phyloP scores from a whole-genome alignment of 2,797 vertebrate genomes.

The Enteromius paludinosus region DNA sequence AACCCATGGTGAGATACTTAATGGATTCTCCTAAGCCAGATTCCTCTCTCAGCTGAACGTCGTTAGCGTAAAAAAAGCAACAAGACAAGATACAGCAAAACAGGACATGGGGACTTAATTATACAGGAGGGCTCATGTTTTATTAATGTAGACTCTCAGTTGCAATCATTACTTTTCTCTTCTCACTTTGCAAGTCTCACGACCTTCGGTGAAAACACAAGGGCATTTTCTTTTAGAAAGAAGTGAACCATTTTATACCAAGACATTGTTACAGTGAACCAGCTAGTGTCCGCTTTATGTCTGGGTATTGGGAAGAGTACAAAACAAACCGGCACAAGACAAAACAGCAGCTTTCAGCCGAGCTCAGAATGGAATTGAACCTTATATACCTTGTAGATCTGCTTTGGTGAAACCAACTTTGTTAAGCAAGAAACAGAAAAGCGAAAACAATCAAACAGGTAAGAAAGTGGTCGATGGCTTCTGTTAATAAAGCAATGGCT shows the following conservation, averaged over 20 bases:
- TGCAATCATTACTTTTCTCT: slow-evolving; percentile 52
- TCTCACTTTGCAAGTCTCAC: slow-evolving; percentile 36
- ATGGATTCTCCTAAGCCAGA: slow-evolving; percentile 52
- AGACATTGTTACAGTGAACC: slow-evolving; percentile 62
- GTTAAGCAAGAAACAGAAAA: slow-evolving; percentile 84
- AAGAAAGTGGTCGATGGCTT: slow-evolving; percentile 77
- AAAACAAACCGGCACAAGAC: slow-evolving; percentile 64
- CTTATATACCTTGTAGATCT: slow-evolving; percentile 88
- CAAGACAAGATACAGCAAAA: slow-evolving; percentile 55
- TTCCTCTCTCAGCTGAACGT: slow-evolving; percentile 39
- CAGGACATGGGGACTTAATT: slow-evolving; percentile 54
- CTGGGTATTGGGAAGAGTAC: slow-evolving; percentile 48
- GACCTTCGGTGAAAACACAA: slow-evolving; percentile 20
- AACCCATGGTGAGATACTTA: slow-evolving; percentile 49
- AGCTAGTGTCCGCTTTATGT: slow-evolving; percentile 51
- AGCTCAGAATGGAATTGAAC: slow-evolving; percentile 74
- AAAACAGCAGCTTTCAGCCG: slow-evolving; percentile 76
- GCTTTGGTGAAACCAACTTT: slow-evolving; percentile 92
- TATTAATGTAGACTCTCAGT: slow-evolving; percentile 55
- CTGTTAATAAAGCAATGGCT: slow-evolving; percentile 69
- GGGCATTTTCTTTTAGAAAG: slow-evolving; percentile 41
- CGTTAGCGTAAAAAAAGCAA: slow-evolving; percentile 57
- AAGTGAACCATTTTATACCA: slow-evolving; percentile 67
- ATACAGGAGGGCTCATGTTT: slow-evolving; percentile 57
- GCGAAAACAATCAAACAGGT: slow-evolving; percentile 80